Evolutionary conservation across 1,140 invertebrate genomes (phyloP).

Genomic region (Drosophila suzukii): DNA sequence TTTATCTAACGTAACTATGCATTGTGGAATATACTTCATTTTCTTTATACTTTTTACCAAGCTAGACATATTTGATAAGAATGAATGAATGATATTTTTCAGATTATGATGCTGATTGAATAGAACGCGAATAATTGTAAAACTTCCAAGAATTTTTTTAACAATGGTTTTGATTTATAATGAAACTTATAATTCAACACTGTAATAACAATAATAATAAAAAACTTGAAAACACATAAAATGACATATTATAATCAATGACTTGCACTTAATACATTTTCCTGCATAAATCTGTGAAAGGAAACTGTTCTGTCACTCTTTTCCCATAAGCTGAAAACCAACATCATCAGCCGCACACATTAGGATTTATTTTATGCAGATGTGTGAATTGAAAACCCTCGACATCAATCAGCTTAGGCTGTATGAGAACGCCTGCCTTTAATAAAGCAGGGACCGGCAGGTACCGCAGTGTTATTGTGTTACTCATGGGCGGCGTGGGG

Average conservation of each 20-base stretch:
- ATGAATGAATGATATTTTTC: no score
- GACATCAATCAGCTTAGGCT: slow-evolving; percentile 40
- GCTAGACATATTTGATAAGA: no score
- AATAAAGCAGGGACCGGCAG: slow-evolving; percentile 37
- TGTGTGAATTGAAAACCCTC: slow-evolving; percentile 39
- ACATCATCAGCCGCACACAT: slow-evolving; percentile 7
- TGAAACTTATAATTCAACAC: no score
- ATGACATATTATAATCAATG: neutral
- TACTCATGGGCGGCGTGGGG: neutral
- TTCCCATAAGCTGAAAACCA: slow-evolving; percentile 19
- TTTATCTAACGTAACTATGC: no score
- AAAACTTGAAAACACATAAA: no score
- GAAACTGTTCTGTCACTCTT: neutral
- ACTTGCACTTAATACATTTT: neutral
- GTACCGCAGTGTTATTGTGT: slow-evolving; percentile 34
- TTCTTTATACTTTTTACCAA: no score
- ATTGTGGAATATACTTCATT: no score
- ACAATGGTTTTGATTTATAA: no score
- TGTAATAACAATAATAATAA: no score
- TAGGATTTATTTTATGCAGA: slow-evolving; percentile 40
- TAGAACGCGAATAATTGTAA: no score
- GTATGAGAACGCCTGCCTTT: slow-evolving; percentile 13
- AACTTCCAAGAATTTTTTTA: no score
- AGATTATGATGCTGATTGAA: no score
- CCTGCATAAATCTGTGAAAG: neutral